Percentiles rank a stretch among this genome's conserved stretches.
Evolutionary conservation across 2,888 invertebrate genomes (phyloP).

Genomic region (Globia sparganii): DNA sequence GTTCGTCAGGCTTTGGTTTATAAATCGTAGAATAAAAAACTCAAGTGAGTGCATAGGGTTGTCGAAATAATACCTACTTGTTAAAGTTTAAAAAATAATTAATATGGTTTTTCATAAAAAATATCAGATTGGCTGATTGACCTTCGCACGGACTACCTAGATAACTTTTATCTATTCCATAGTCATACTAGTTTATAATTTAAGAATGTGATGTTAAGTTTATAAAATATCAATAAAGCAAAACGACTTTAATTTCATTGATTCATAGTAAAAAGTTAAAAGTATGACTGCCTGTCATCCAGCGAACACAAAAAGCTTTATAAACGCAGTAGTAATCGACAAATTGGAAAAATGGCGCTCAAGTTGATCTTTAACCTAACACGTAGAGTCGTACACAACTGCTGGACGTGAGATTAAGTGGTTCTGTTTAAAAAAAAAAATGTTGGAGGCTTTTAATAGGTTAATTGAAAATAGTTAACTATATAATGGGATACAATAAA

Average conservation of each 20-base stretch:
- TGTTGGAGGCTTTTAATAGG: constrained; percentile 12
- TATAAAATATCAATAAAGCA: constrained; percentile 4
- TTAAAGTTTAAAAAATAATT: neutral
- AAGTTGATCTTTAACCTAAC: constrained; percentile 53
- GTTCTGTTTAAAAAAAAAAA: constrained; percentile 38
- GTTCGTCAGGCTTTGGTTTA: constrained; percentile 22
- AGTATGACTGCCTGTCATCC: neutral
- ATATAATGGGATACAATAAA: constrained; percentile 5
- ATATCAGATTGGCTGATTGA: neutral
- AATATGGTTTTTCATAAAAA: neutral
- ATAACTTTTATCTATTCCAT: neutral
- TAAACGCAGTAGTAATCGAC: constrained; percentile 7
- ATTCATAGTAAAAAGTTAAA: neutral
- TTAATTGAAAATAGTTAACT: constrained; percentile 12
- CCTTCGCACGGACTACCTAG: neutral
- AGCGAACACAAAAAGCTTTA: constrained; percentile 17
- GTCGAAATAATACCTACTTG: constrained; percentile 21
- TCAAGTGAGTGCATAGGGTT: constrained; percentile 34
- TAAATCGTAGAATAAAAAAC: constrained; percentile 49
- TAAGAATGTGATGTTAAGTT: neutral
- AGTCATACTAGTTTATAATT: neutral
- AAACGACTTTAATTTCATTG: neutral
- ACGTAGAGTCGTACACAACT: constrained; percentile 33
- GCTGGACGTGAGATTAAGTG: constrained; percentile 23
- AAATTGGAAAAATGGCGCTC: constrained; percentile 37